phyloP scores from a whole-genome alignment of 1,140 invertebrate genomes.

The Neuroterus valhalla region DNA sequence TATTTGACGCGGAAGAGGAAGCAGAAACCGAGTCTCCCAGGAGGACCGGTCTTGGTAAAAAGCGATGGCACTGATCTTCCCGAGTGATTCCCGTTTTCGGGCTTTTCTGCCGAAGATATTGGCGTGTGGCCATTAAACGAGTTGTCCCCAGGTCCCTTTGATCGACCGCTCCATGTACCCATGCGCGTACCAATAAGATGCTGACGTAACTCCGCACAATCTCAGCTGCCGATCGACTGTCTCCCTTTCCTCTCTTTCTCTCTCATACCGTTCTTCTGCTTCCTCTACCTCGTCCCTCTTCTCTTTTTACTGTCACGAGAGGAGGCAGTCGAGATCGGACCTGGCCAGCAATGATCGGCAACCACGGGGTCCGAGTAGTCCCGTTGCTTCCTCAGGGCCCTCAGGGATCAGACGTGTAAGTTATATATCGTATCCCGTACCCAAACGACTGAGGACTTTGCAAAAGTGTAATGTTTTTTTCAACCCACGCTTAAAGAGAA shows the following conservation, averaged over 20 bases:
- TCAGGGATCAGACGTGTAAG: constrained; percentile 55
- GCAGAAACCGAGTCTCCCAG: constrained; percentile 2
- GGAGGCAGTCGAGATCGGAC: constrained; percentile 40
- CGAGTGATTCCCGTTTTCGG: constrained; percentile 21
- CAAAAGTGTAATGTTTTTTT: constrained; percentile 47
- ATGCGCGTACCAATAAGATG: constrained; percentile 66
- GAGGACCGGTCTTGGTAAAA: constrained; percentile 19
- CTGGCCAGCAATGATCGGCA: constrained; percentile 42
- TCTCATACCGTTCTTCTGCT: constrained; percentile 40
- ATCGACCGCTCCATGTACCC: constrained; percentile 64
- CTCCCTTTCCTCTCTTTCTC: constrained; percentile 25
- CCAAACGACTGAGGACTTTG: constrained; percentile 34
- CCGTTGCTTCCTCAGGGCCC: constrained; percentile 57
- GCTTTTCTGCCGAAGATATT: not conserved
- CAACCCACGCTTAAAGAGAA: not conserved
- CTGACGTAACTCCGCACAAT: constrained; percentile 69
- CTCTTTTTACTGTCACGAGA: constrained; percentile 50
- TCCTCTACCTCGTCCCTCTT: constrained; percentile 45
- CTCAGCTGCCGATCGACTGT: constrained; percentile 61
- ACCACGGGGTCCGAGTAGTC: constrained; percentile 48
- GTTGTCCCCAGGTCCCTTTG: constrained; percentile 61
- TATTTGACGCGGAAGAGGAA: constrained; percentile 27
- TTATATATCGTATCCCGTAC: constrained; percentile 52
- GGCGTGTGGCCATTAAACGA: constrained; percentile 60
- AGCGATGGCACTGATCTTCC: not conserved